Conservation (phyloP, 1,140 invertebrate genomes). For the Habropoda laboriosa region DNA sequence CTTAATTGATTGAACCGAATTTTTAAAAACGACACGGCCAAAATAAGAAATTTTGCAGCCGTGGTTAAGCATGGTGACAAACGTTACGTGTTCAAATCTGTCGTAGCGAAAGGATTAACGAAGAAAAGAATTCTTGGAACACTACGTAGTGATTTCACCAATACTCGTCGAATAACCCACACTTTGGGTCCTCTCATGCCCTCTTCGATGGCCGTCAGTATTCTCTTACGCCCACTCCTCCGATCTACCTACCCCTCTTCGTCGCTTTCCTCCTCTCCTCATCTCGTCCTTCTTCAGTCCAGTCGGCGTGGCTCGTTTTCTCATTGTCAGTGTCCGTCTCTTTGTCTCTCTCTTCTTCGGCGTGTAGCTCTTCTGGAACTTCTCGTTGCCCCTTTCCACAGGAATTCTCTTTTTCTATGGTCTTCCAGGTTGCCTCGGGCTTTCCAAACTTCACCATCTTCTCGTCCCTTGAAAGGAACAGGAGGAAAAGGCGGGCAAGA, state of each 20-base stretch:
- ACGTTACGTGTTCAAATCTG: too few relatives aligned
- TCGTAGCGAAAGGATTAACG: too few relatives aligned
- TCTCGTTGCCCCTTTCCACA: slow-evolving; percentile 53
- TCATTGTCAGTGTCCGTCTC: slow-evolving; percentile 61
- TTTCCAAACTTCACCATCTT: slow-evolving; percentile 68
- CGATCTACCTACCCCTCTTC: slow-evolving; percentile 7
- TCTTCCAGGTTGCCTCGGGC: slow-evolving; percentile 60
- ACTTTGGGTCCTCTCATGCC: slow-evolving; percentile 47
- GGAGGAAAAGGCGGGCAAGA: slow-evolving; percentile 13
- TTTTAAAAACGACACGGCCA: too few relatives aligned
- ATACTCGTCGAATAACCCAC: slow-evolving; percentile 50
- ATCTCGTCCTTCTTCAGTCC: background rate
- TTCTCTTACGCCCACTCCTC: slow-evolving; percentile 52
- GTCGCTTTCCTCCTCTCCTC: background rate
- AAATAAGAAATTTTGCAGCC: too few relatives aligned
- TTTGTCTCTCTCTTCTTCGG: slow-evolving; percentile 48
- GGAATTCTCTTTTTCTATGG: slow-evolving; percentile 60
- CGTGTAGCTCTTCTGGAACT: slow-evolving; percentile 58
- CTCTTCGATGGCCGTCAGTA: slow-evolving; percentile 52
- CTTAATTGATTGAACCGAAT: too few relatives aligned
- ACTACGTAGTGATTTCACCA: slow-evolving; percentile 49
- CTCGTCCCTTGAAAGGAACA: slow-evolving; percentile 40
- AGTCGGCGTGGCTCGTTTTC: slow-evolving; percentile 52
- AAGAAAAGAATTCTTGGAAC: too few relatives aligned
- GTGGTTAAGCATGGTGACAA: too few relatives aligned